A percentile compares a stretch with the other conserved stretches of the same genome.
phyloP scores from a whole-genome alignment of 2,113 vertebrate genomes.

The Phalacrocorax carbo region DNA sequence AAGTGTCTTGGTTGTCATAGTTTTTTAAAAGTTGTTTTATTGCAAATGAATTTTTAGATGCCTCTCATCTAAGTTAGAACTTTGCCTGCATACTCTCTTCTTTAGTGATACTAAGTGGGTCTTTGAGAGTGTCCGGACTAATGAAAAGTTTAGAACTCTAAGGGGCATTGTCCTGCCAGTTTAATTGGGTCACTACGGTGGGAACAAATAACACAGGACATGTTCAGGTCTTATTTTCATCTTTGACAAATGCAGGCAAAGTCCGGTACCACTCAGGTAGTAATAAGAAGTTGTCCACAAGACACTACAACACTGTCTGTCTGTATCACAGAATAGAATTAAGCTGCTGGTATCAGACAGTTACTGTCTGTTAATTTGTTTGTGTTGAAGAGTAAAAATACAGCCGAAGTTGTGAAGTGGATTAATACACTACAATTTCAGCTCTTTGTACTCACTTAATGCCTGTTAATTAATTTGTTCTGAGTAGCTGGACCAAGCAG shows the following conservation, averaged over 20 bases:
- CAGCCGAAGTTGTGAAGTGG: slow-evolving; percentile 10
- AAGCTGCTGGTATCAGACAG: background rate
- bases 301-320: background rate
- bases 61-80: background rate
- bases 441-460: slow-evolving; percentile 35
- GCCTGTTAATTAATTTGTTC: slow-evolving; percentile 44
- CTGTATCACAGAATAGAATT: background rate
- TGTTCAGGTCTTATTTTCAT: background rate
- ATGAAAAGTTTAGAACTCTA: background rate
- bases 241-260: background rate
- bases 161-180: background rate
- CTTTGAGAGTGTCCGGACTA: background rate
- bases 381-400: background rate
- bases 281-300: background rate
- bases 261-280: background rate
- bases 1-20: background rate
- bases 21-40: background rate
- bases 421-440: slow-evolving; percentile 16
- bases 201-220: background rate
- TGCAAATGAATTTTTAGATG: background rate
- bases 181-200: background rate
- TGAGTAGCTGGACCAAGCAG: background rate
- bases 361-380: slow-evolving; percentile 16
- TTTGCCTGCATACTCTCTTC: background rate
- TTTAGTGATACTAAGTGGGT: background rate